Conservation (phyloP, 2,888 invertebrate species). For the Morpho helenor region DNA sequence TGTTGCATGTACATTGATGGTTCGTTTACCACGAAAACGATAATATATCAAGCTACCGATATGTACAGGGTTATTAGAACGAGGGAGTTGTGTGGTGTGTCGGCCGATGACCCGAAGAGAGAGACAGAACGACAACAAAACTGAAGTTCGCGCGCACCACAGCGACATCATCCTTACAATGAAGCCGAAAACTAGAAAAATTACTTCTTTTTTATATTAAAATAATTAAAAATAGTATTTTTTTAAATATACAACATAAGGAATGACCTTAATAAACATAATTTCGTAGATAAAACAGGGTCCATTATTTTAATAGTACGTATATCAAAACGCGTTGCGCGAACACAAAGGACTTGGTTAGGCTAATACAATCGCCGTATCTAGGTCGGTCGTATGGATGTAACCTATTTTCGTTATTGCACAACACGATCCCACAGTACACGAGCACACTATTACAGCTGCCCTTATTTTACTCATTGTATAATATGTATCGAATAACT, state of each 20-base stretch:
- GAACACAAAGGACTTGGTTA: constrained; percentile 42
- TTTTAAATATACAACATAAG: too few relatives aligned
- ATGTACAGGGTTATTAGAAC: constrained; percentile 69
- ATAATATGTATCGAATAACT: constrained; percentile 41
- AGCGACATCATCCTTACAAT: constrained; percentile 17
- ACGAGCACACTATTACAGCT: constrained; percentile 44
- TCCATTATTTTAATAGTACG: constrained; percentile 17
- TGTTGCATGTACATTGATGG: constrained; percentile 14
- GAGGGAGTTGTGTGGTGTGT: constrained; percentile 59
- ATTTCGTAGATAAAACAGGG: neutral
- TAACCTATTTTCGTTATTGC: constrained; percentile 61
- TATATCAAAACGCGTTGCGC: constrained; percentile 17
- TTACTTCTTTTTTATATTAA: neutral
- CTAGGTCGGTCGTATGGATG: constrained; percentile 50
- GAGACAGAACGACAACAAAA: constrained; percentile 75
- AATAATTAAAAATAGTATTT: neutral
- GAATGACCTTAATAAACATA: too few relatives aligned
- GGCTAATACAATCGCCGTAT: constrained; percentile 42
- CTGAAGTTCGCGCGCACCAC: constrained; percentile 66
- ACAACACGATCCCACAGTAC: constrained; percentile 49
- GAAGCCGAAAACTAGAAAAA: constrained; percentile 8
- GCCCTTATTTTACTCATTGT: constrained; percentile 44
- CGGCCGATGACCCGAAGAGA: constrained; percentile 71
- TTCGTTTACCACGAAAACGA: constrained; percentile 38
- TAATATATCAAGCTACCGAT: constrained; percentile 48